Conservation (phyloP, 2,888 invertebrate genomes). For the Tillus elongatus region DNA sequence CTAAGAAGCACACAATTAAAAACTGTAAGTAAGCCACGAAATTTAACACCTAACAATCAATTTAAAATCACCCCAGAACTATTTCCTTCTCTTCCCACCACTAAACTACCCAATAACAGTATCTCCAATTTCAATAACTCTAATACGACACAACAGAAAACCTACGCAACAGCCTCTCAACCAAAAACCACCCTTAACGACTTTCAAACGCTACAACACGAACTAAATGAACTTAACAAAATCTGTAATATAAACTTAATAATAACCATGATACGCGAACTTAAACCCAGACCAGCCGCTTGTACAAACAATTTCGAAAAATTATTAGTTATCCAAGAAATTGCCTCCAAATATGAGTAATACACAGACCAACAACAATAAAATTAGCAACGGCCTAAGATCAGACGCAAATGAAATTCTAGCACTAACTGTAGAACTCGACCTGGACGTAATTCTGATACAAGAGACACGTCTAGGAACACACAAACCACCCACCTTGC, state of each 20-base stretch:
- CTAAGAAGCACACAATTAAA: neutral
- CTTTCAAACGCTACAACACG: no score
- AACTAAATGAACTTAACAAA: neutral
- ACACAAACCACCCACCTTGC: constrained; percentile 6
- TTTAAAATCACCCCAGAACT: neutral
- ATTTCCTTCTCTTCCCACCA: neutral
- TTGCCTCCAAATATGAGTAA: neutral
- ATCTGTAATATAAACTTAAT: neutral
- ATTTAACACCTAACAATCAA: neutral
- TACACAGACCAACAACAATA: neutral
- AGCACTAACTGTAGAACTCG: constrained; percentile 5
- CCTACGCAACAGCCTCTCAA: neutral
- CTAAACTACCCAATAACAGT: neutral
- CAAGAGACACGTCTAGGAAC: constrained; percentile 7
- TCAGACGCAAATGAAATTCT: constrained; percentile 7
- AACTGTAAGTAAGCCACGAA: neutral
- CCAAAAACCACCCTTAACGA: neutral
- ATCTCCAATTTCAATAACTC: neutral
- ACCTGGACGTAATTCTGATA: constrained; percentile 5
- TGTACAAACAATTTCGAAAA: neutral
- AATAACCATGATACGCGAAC: neutral
- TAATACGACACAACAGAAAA: neutral
- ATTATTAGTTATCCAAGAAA: neutral
- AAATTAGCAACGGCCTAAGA: constrained; percentile 4
- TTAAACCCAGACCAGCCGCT: neutral